Base-by-base conservation (phyloP, 2,113 vertebrate genomes). In the Glaucomys volans region DNA sequence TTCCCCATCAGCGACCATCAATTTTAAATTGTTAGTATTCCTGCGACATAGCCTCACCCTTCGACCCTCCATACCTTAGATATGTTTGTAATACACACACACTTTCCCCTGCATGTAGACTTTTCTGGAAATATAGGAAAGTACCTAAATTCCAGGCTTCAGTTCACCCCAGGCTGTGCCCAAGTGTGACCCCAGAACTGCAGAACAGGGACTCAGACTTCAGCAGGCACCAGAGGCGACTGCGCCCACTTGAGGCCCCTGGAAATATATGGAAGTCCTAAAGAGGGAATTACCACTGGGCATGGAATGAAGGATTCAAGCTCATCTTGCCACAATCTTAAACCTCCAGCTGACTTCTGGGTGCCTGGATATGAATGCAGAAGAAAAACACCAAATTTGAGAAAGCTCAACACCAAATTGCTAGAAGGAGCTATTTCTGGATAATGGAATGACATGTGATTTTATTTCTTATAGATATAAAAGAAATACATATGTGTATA, bases 261-360 rank as follows among this genome's bases (percentile, higher is more conserved):
- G 22, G 81, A 74, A 52, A 94, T 82, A 64, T 18, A 14, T n/a
- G 64, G 44, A 47, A 2, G 10, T 64, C 76, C 40, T 35, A 50
- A 92, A 50, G 8, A 90, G 30, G 57, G 47, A 82, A 76, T 96
- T 95, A 90, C 79, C 50, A 64, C 4, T 69, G 24, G 72, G 54
- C 57, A 69, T 22, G 52, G 44, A 54, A 87, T 9, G 40, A 77
- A 95, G 32, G 5, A 7, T 30, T 62, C 40, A 44, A 52, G 40
- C 30, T 52, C 54, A 35, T 74, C 79, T 74, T 44, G 28, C 22
- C 72, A 79, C 22, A 44, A 0, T 74, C 57, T 75, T 83, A n/a
- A 57, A 40, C 67, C 47, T 22, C 28, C 47, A 16, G 35, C 18
- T 81, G n/a, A 44, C 30, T 35, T 66, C 74, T 57, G 40, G 64